Conservation (phyloP, 2,888 invertebrate genomes). For the Dryobotodes eremita region DNA sequence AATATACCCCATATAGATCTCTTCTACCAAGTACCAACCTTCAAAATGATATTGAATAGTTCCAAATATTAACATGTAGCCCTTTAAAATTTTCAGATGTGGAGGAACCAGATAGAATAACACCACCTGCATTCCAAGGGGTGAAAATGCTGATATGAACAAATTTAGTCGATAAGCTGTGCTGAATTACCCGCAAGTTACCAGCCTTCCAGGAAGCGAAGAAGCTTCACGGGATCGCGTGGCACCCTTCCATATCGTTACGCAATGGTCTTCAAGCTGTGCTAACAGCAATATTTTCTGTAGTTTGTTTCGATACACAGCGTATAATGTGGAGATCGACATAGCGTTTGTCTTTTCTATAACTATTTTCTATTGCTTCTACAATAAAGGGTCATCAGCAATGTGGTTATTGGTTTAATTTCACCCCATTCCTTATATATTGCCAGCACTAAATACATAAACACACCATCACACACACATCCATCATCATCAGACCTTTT, state of each 20-base stretch:
- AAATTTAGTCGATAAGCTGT: conserved; percentile 11
- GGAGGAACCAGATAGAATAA: conserved; percentile 27
- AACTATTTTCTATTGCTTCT: conserved; percentile 13
- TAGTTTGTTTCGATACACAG: conserved; percentile 51
- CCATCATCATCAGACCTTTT: no score
- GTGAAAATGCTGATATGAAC: background rate
- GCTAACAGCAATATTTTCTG: conserved; percentile 41
- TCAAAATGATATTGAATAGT: background rate
- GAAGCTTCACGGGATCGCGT: background rate
- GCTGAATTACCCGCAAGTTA: conserved; percentile 10
- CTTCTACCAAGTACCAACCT: background rate
- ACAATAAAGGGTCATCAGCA: conserved; percentile 29
- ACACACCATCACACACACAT: background rate
- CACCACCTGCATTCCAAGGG: background rate
- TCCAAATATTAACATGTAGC: background rate
- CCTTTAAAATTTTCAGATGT: conserved; percentile 14
- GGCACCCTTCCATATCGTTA: conserved; percentile 1
- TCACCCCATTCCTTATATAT: background rate
- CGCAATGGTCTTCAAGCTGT: conserved; percentile 30
- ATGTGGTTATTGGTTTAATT: conserved; percentile 28
- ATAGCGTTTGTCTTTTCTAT: conserved; percentile 20
- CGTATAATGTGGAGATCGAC: conserved; percentile 43
- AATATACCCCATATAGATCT: no score
- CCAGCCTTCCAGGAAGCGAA: background rate
- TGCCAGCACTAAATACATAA: background rate